Percentiles rank a stretch among this genome's conserved stretches.
Evolutionary conservation across 2,888 invertebrate genomes (phyloP).

Genomic region (Drosophila birchii): DNA sequence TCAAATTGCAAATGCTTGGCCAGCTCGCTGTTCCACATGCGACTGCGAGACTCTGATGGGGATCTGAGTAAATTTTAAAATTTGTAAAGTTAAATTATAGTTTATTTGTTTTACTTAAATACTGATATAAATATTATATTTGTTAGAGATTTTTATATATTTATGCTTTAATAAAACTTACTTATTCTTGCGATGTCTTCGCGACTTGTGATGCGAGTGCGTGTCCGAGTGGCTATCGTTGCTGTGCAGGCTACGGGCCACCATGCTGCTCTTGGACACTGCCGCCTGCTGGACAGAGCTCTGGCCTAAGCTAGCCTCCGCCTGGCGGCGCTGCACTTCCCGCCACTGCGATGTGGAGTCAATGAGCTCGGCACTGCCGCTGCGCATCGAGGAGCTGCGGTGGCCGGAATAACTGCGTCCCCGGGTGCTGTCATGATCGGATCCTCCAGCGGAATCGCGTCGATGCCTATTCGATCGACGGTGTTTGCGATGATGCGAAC

Average conservation of each 20-base stretch:
- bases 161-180: too few relatives aligned
- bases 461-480: slow-evolving; percentile 90
- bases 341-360: slow-evolving; percentile 96
- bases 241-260: slow-evolving; percentile 84
- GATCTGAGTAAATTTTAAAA: slow-evolving; percentile 85
- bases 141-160: background rate
- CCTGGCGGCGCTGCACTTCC: slow-evolving; percentile 92
- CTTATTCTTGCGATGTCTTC: slow-evolving; percentile 87
- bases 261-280: slow-evolving; percentile 87
- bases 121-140: background rate
- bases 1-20: slow-evolving; percentile 95
- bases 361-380: slow-evolving; percentile 88
- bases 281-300: slow-evolving; percentile 89
- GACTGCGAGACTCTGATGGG: slow-evolving; percentile 89
- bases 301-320: slow-evolving; percentile 86
- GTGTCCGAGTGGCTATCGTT: slow-evolving; percentile 87
- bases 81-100: background rate
- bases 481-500: slow-evolving; percentile 90
- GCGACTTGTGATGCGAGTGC: slow-evolving; percentile 85
- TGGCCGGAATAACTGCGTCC: slow-evolving; percentile 85
- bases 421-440: slow-evolving; percentile 89
- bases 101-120: accelerated
- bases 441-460: slow-evolving; percentile 88
- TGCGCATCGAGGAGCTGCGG: slow-evolving; percentile 84
- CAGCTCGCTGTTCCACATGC: slow-evolving; percentile 90